phyloP scores from a whole-genome alignment of 2,797 vertebrate species.

The Trachurus trachurus region DNA sequence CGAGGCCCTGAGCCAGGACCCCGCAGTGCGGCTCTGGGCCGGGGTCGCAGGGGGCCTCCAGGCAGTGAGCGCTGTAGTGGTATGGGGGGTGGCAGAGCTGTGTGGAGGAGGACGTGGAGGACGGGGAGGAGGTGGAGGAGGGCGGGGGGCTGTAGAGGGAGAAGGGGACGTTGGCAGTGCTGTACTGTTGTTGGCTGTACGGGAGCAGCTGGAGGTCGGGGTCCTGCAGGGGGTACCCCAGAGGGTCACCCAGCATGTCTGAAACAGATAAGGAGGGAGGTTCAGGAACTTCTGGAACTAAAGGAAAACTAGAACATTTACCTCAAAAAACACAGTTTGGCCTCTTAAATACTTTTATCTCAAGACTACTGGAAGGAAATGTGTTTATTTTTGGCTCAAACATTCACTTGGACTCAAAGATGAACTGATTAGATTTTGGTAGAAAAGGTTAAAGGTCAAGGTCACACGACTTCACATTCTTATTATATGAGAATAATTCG shows the following conservation, averaged over 20 bases:
- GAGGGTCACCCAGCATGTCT: slow-evolving; percentile 93
- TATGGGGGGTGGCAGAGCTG: slow-evolving; percentile 86
- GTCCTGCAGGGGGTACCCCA: slow-evolving; percentile 90
- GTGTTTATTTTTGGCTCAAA: no score
- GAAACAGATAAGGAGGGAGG: slow-evolving; percentile 37
- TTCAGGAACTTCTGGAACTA: not conserved
- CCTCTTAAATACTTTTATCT: not conserved
- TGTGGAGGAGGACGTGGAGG: slow-evolving; percentile 77
- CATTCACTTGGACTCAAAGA: no score
- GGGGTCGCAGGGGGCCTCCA: slow-evolving; percentile 82
- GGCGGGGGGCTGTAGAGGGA: slow-evolving; percentile 85
- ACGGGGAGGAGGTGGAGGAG: slow-evolving; percentile 76
- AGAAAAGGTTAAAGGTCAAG: no score
- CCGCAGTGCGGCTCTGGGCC: slow-evolving; percentile 80
- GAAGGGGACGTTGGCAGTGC: slow-evolving; percentile 84
- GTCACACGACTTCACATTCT: no score
- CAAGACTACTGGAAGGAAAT: no score
- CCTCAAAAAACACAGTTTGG: no score
- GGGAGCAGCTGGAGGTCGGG: slow-evolving; percentile 89
- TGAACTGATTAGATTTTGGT: no score
- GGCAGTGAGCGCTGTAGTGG: slow-evolving; percentile 84
- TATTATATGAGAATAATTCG: no score
- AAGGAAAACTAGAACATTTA: no score
- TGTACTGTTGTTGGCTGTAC: slow-evolving; percentile 89
- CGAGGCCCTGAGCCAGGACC: slow-evolving; percentile 60